Conservation (phyloP, 2,888 invertebrate species). For the Perithous albicinctus region DNA sequence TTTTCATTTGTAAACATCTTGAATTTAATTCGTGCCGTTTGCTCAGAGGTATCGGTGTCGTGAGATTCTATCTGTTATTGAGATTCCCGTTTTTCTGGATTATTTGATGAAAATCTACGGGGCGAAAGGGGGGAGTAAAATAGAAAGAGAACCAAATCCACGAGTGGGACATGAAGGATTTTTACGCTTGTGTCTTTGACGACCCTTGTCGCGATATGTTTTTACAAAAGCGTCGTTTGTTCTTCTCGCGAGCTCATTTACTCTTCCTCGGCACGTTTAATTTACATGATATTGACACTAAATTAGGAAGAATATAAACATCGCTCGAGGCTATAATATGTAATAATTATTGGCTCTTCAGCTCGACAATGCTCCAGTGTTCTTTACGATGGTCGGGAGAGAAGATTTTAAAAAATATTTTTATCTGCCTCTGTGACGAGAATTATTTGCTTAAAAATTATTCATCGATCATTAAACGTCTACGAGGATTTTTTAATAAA, state of each 20-base stretch:
- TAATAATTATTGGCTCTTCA: background rate
- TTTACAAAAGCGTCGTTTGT: slow-evolving; percentile 44
- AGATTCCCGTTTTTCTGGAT: background rate
- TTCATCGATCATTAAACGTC: too few species aligned
- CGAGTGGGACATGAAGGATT: background rate
- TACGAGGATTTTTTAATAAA: background rate
- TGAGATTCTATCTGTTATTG: slow-evolving; percentile 13
- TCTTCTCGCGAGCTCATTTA: background rate
- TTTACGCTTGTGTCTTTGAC: background rate
- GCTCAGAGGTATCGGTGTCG: slow-evolving; percentile 30
- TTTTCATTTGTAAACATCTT: slow-evolving; percentile 46
- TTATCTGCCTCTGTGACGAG: background rate
- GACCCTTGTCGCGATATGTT: slow-evolving; percentile 1
- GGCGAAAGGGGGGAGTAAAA: too few species aligned
- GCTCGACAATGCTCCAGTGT: slow-evolving; percentile 41
- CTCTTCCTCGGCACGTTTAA: background rate
- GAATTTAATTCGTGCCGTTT: slow-evolving; percentile 25
- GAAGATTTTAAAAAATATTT: background rate
- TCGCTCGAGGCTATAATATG: slow-evolving; percentile 12
- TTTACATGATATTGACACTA: background rate
- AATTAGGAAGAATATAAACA: slow-evolving; percentile 10
- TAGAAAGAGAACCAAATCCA: background rate
- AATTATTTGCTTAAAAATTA: background rate
- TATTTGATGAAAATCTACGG: slow-evolving; percentile 1
- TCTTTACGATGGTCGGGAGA: background rate